Percentiles rank a stretch among this genome's conserved stretches.
Conservation (phyloP, 2,797 vertebrate species). For the Rachycentron canadum region DNA sequence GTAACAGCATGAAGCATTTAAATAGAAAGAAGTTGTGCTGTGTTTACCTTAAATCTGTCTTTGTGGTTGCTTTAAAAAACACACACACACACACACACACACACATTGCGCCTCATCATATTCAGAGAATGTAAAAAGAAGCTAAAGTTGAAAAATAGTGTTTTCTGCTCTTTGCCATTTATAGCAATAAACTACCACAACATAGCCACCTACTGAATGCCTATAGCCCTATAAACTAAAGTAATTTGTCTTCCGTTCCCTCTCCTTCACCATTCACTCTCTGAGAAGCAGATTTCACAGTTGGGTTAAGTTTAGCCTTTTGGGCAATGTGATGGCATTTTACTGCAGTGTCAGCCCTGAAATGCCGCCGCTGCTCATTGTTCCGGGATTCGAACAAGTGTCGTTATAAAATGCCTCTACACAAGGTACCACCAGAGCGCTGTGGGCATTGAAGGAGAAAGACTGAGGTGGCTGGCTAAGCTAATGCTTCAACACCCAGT, state of each 20-base stretch:
- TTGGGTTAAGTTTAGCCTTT: constrained; percentile 73
- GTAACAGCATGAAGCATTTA: background rate
- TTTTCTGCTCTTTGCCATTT: constrained; percentile 19
- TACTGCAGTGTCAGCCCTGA: constrained; percentile 76
- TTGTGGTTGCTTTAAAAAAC: background rate
- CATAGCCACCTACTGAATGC: constrained; percentile 8
- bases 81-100: too few species aligned
- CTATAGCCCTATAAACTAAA: constrained; percentile 1
- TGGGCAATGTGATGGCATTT: constrained; percentile 73
- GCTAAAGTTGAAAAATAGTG: background rate
- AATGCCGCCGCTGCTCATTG: constrained; percentile 74
- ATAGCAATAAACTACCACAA: constrained; percentile 16
- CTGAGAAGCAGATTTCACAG: constrained; percentile 71
- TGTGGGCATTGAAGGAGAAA: constrained; percentile 57
- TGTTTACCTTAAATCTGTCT: constrained; percentile 3
- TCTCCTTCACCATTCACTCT: constrained; percentile 43
- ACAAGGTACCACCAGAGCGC: constrained; percentile 62
- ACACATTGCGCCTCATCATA: background rate
- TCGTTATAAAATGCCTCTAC: constrained; percentile 71
- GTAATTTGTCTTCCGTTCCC: constrained; percentile 36
- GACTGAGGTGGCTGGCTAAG: constrained; percentile 49
- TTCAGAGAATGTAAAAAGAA: background rate
- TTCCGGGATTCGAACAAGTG: constrained; percentile 75
- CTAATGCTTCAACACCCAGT: constrained; percentile 55
- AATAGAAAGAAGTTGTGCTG: background rate